A percentile compares a stretch with the other conserved stretches of the same genome.
phyloP scores from a whole-genome alignment of 2,797 vertebrate species.

The Hafferia zeledoni region DNA sequence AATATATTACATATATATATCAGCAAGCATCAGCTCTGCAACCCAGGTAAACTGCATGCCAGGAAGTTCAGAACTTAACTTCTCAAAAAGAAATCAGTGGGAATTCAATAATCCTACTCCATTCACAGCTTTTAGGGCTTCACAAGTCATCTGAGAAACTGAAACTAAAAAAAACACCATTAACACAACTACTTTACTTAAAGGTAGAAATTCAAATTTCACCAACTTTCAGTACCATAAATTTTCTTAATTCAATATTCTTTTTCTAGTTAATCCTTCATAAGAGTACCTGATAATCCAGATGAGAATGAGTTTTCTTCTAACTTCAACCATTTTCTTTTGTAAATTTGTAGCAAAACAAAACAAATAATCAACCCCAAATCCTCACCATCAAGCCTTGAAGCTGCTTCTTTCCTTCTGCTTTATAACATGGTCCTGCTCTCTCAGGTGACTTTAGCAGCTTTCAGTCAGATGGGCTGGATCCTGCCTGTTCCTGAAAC shows the following conservation, averaged over 20 bases:
- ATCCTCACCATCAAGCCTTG: not conserved
- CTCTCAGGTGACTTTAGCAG: not conserved
- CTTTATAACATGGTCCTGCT: not conserved
- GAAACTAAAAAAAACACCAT: not conserved
- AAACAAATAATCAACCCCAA: not conserved
- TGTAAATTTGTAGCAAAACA: fast-evolving
- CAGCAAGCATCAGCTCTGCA: not conserved
- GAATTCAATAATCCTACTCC: not conserved
- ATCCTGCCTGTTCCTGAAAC: not conserved
- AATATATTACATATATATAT: no score
- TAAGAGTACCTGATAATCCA: not conserved
- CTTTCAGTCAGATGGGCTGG: not conserved
- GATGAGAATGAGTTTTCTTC: not conserved
- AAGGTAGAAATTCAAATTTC: not conserved
- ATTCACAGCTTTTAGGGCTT: not conserved
- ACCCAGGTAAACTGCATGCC: not conserved
- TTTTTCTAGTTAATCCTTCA: not conserved
- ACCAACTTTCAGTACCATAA: not conserved
- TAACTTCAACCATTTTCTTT: not conserved
- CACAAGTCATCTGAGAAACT: not conserved
- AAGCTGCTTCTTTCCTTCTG: not conserved
- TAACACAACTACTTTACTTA: not conserved
- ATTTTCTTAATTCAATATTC: not conserved
- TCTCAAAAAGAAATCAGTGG: not conserved
- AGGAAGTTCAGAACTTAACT: not conserved